Conservation (phyloP, 1,140 invertebrate species). For the Rhizoglyphus robini region DNA sequence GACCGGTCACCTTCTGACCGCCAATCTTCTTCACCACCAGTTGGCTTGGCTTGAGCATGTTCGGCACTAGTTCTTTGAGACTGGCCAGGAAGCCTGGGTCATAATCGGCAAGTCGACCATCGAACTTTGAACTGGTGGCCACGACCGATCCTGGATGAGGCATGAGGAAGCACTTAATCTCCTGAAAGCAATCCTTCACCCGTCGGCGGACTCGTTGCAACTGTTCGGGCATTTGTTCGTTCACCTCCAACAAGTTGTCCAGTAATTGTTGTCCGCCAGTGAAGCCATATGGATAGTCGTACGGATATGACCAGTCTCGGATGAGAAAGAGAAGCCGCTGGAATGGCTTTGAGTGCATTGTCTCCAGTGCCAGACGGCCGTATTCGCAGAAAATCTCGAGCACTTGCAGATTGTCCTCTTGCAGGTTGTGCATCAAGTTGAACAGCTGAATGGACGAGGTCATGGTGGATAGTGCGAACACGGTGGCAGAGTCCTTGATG, state of each 20-base stretch:
- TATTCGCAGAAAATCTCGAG: constrained; percentile 70
- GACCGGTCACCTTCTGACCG: constrained; percentile 78
- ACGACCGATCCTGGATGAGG: constrained; percentile 94
- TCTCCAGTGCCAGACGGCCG: constrained; percentile 79
- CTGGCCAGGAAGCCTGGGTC: constrained; percentile 80
- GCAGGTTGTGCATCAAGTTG: constrained; percentile 41
- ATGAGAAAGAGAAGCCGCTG: constrained; percentile 86
- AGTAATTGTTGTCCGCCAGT: constrained; percentile 75
- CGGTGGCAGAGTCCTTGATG: constrained; percentile 86
- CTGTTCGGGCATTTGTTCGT: constrained; percentile 39
- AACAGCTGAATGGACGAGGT: constrained; percentile 42
- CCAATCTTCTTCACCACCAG: constrained; percentile 90
- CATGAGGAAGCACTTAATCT: constrained; percentile 92
- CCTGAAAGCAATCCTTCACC: constrained; percentile 83
- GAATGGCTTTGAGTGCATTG: constrained; percentile 68
- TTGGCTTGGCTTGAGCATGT: constrained; percentile 73
- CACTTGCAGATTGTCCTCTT: constrained; percentile 40
- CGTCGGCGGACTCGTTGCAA: constrained; percentile 84
- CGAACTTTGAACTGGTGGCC: constrained; percentile 86
- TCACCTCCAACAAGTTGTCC: constrained; percentile 50
- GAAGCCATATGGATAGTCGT: constrained; percentile 82
- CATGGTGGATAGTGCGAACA: constrained; percentile 62
- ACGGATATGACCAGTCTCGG: constrained; percentile 95
- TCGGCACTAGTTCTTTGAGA: constrained; percentile 67
- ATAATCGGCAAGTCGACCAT: constrained; percentile 85